Conservation (phyloP, 2,113 vertebrate genomes). For the Merops nubicus region DNA sequence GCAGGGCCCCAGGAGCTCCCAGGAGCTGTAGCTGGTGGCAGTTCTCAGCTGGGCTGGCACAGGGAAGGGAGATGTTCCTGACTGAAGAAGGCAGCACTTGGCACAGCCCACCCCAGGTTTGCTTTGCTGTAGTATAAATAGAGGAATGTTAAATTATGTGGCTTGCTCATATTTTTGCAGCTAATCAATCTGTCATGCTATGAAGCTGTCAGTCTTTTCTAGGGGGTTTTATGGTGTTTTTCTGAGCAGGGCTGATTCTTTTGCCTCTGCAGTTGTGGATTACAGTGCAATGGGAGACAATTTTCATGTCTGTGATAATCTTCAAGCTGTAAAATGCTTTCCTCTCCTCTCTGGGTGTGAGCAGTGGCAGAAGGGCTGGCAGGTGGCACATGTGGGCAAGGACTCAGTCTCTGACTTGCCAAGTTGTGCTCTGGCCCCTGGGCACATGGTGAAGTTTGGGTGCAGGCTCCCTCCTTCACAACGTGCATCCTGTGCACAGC, state of each 20-base stretch:
- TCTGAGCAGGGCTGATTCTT: background rate
- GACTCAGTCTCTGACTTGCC: background rate
- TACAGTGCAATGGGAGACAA: background rate
- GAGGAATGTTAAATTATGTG: background rate
- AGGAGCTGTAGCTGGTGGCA: background rate
- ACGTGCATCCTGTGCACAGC: rapidly evolving
- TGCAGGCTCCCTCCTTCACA: background rate
- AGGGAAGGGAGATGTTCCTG: background rate
- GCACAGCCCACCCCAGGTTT: slow-evolving; percentile 5
- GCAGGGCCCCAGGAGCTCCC: rapidly evolving
- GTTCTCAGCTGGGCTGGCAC: background rate
- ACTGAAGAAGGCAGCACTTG: background rate
- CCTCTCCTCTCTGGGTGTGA: background rate
- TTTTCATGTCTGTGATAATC: background rate
- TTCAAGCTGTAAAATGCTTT: background rate
- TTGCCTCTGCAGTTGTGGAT: background rate
- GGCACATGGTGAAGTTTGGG: background rate
- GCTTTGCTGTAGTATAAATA: background rate
- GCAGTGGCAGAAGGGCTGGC: background rate
- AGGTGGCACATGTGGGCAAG: background rate
- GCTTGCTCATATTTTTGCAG: slow-evolving; percentile 26
- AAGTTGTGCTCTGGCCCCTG: background rate
- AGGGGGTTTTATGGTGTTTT: background rate
- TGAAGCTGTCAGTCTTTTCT: background rate
- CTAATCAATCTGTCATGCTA: background rate